Percentiles rank a stretch among this genome's conserved stretches.
phyloP scores from a whole-genome alignment of 2,113 vertebrate genomes.

The Argyrosomus japonicus region DNA sequence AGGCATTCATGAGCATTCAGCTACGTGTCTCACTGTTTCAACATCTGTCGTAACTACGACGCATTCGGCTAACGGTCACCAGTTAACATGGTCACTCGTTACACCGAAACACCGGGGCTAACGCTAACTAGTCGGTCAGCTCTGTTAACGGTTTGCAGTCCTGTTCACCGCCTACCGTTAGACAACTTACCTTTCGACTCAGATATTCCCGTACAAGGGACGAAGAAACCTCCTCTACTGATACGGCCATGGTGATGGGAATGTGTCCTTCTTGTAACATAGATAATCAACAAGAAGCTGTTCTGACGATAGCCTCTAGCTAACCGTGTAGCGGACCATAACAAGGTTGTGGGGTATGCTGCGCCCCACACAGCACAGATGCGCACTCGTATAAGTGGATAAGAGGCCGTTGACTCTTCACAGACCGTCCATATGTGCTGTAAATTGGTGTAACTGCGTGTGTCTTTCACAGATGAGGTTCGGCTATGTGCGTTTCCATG shows the following conservation, averaged over 20 bases:
- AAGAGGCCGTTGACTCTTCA: too few relatives aligned
- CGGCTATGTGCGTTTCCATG: conserved; percentile 54
- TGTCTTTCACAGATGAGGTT: neutral
- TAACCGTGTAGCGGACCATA: too few relatives aligned
- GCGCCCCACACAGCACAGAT: too few relatives aligned
- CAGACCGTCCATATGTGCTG: neutral
- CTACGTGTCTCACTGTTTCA: too few relatives aligned
- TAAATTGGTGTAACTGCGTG: neutral
- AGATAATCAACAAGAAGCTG: neutral
- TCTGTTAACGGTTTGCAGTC: neutral
- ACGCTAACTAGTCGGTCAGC: conserved; percentile 18
- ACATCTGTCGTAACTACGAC: too few relatives aligned
- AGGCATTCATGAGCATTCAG: too few relatives aligned
- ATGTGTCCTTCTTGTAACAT: neutral
- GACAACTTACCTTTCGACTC: conserved; percentile 88
- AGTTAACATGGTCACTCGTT: too few relatives aligned
- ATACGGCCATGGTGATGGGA: conserved; percentile 79
- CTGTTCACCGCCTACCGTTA: neutral
- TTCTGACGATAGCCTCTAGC: neutral
- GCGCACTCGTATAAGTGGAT: neutral
- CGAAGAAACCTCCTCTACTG: conserved; percentile 90
- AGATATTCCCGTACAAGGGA: conserved; percentile 94
- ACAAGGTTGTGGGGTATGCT: neutral
- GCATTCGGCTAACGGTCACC: too few relatives aligned
- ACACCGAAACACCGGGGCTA: conserved; percentile 19